These are phyloP conservation scores for Amphiura filiformis DNA, from an alignment of 35 echinoderm and acorn worm species.

Conservation along the genomic window DNA sequence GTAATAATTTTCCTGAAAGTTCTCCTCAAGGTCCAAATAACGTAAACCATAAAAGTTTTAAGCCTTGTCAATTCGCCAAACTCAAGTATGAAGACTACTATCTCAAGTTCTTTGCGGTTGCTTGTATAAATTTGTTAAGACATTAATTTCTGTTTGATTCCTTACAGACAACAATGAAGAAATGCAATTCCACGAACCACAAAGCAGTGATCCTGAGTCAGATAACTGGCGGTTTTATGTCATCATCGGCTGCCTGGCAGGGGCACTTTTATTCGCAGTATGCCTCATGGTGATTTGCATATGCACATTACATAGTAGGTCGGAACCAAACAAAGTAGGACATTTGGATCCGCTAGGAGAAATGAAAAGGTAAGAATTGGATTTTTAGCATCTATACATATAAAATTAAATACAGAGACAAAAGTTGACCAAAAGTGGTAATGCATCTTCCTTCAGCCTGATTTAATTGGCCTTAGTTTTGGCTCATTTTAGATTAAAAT, in stretches of 20 bases:
- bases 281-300: conserved; percentile 42
- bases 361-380: conserved; percentile 18
- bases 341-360: conserved; percentile 25
- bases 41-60: no score
- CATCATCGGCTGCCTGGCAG: conserved; percentile 39
- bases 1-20: no score
- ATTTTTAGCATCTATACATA: background rate
- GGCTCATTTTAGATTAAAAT: no score
- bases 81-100: background rate
- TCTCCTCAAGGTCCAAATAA: no score
- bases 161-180: no score
- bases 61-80: background rate
- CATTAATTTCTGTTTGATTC: no score
- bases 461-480: no score
- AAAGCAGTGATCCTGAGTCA: background rate
- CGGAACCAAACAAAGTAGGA: conserved; percentile 34
- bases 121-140: no score
- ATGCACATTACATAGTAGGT: conserved; percentile 25
- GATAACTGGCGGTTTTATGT: conserved; percentile 43
- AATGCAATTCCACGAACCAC: background rate
- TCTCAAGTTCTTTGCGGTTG: background rate
- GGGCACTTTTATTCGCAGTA: conserved; percentile 35
- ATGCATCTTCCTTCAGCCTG: no score
- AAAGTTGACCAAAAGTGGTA: no score
- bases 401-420: no score